A percentile compares a stretch with the other conserved stretches of the same genome.
These are phyloP conservation scores for Pelecanoides urinatrix DNA, from an alignment of 2,113 vertebrate species.

Conservation along the genomic window DNA sequence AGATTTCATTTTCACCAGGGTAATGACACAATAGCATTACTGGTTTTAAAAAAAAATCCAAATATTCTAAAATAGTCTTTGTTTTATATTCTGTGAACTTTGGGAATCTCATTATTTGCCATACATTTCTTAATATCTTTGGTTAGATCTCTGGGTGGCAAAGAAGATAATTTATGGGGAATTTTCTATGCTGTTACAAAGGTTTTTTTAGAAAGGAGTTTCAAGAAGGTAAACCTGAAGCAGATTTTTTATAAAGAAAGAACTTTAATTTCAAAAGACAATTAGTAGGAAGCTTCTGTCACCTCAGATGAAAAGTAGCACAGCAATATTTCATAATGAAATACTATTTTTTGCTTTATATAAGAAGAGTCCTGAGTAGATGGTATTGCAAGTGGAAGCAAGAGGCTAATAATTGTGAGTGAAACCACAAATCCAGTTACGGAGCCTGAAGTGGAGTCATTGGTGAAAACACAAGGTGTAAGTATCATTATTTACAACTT, in stretches of 20 bases:
- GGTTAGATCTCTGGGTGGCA: not conserved
- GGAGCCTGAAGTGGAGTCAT: not conserved
- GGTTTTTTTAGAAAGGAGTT: not conserved
- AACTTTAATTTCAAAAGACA: not conserved
- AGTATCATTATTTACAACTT: not conserved
- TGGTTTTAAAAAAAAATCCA: not conserved
- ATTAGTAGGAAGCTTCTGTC: not conserved
- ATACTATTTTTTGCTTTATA: not conserved
- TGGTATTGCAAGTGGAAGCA: not conserved
- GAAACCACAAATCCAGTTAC: not conserved
- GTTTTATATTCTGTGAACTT: not conserved
- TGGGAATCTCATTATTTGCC: not conserved
- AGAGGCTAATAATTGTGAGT: not conserved
- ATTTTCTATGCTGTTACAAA: not conserved
- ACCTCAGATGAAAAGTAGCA: not conserved
- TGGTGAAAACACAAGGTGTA: not conserved
- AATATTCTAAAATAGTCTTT: not conserved
- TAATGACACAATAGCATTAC: not conserved
- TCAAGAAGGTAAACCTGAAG: not conserved
- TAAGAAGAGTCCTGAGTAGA: not conserved
- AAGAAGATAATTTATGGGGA: not conserved
- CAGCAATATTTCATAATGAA: not conserved
- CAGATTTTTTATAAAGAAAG: not conserved
- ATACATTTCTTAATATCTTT: not conserved
- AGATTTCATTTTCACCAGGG: not conserved